Evolutionary conservation across 2,888 invertebrate species (phyloP).

Genomic region (Willowsia nigromaculata): DNA sequence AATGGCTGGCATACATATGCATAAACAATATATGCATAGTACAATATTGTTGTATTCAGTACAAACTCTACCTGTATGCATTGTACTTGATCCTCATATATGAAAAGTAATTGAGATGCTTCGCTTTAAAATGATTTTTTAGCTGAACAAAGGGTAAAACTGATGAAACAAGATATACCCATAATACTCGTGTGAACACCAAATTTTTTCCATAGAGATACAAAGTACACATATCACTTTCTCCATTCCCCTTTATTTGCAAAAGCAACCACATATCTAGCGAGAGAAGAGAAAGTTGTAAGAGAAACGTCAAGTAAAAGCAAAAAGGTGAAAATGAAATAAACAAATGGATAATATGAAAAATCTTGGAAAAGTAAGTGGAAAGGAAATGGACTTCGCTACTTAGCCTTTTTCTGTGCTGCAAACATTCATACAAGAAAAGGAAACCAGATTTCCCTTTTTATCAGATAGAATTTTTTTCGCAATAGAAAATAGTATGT

Average conservation of each 20-base stretch:
- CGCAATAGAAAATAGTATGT: not conserved
- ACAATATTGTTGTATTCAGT: no score
- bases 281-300: not conserved
- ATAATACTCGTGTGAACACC: slow-evolving; percentile 53
- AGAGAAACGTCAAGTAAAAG: not conserved
- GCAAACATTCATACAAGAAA: not conserved
- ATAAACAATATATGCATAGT: no score
- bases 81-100: no score
- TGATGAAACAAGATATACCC: slow-evolving; percentile 49
- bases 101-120: no score
- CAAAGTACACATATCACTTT: not conserved
- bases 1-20: no score
- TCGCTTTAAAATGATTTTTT: no score
- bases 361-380: slow-evolving; percentile 20
- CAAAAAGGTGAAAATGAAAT: slow-evolving; percentile 54
- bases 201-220: not conserved
- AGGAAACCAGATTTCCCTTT: not conserved
- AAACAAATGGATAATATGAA: slow-evolving; percentile 20
- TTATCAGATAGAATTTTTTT: slow-evolving; percentile 1
- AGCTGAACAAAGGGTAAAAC: slow-evolving; percentile 51
- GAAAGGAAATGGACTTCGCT: slow-evolving; percentile 66
- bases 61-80: no score
- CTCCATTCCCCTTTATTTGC: not conserved
- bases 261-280: not conserved
- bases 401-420: slow-evolving; percentile 31